Evolutionary conservation across 2,113 vertebrate species (phyloP), one percentile per base, ranked within the genome.

Genomic region (Pogonocichla stellata): DNA sequence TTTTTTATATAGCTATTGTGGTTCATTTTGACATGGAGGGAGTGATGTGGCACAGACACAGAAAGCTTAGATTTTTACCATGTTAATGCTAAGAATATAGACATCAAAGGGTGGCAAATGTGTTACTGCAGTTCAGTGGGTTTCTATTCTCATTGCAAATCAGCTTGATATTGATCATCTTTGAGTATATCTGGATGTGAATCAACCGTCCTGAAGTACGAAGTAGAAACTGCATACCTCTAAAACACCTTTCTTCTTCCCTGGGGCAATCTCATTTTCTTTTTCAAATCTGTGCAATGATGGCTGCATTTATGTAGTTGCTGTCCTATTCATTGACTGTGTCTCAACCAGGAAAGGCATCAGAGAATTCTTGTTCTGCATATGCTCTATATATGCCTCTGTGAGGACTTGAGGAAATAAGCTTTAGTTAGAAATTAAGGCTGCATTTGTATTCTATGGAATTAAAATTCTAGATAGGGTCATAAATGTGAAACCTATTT

Each of bases 1-100:
- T 4, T 93, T 93, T 92, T 94, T 92, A 84, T 71, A 83, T 36
- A 92, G 82, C 12, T 50, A 3, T 48, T 71, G 56, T 86, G 82
- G 88, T 88, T 95, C 86, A 86, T 56, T 92, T 88, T 88, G 82
- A 90, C 88, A 67, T 48, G 56, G 54, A 88, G 84, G 42, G 50
- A 64, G 34, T 86, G 75, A 80, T 0, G 2, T 61, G 66, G 62
- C 57, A 88, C 20, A 26, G 7, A 33, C 8, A 71, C 1, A 50
- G 53, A 86, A 89, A 60, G 20, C 61, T 60, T 65, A 36, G n/a
- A 42, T 74, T 92, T 42, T 71, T 84, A 43, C 69, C 43, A 40
- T 43, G 60, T 43, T 84, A 89, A 86, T 70, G 47, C 10, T 45
- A 36, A 87, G 14, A 81, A 29, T 62, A 79, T 23, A 60, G 87